These are phyloP conservation scores for Hermaeophaga mercurialis DNA, from an alignment of 2,888 invertebrate genomes.

Conservation along the genomic window DNA sequence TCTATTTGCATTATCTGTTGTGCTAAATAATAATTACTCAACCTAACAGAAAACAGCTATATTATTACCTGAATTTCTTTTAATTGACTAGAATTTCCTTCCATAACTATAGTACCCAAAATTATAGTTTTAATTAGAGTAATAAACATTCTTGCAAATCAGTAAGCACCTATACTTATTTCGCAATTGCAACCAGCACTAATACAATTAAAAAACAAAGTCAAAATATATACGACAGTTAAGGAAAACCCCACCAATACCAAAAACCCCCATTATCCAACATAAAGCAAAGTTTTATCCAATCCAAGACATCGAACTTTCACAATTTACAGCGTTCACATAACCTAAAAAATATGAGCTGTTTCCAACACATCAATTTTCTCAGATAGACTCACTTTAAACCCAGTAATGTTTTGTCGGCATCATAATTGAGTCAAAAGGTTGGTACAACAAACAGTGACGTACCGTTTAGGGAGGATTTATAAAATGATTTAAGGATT, in stretches of 20 bases:
- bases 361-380: too few relatives aligned
- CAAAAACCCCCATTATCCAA: constrained; percentile 6
- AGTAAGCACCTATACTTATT: background rate
- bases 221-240: background rate
- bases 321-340: too few relatives aligned
- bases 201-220: background rate
- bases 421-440: too few relatives aligned
- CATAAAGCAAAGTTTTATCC: background rate
- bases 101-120: constrained; percentile 32
- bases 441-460: too few relatives aligned
- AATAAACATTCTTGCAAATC: constrained; percentile 32
- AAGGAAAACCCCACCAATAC: constrained; percentile 12
- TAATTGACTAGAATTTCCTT: constrained; percentile 31
- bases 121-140: constrained; percentile 33
- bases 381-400: too few relatives aligned
- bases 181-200: background rate
- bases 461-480: too few relatives aligned
- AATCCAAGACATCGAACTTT: too few relatives aligned
- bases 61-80: constrained; percentile 34
- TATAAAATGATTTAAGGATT: too few relatives aligned
- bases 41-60: background rate
- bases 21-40: too few relatives aligned
- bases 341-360: too few relatives aligned
- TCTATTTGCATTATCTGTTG: too few relatives aligned
- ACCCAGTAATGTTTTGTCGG: too few relatives aligned